Conservation (phyloP, 2,113 vertebrate species). For the Balaenoptera acutorostrata region DNA sequence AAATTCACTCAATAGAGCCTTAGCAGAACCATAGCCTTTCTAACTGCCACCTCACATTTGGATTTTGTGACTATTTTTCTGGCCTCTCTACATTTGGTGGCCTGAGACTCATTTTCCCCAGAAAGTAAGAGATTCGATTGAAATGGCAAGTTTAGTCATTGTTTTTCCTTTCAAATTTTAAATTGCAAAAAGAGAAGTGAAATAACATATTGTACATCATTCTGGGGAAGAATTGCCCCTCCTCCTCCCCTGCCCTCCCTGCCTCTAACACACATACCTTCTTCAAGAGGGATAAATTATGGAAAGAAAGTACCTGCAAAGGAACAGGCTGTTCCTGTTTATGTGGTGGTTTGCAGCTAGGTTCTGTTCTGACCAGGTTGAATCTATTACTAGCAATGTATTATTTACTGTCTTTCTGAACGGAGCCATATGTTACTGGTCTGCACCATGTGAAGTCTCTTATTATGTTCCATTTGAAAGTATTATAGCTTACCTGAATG, state of each 20-base stretch:
- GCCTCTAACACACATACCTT: not conserved
- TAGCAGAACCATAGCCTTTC: not conserved
- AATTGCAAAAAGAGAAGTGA: not conserved
- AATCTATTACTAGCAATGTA: slow-evolving; percentile 42
- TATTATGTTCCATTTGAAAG: slow-evolving; percentile 38
- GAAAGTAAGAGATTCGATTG: not conserved
- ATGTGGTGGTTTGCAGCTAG: not conserved
- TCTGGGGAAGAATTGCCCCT: not conserved
- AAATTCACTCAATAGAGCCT: not conserved
- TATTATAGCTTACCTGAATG: slow-evolving; percentile 10
- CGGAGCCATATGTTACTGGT: slow-evolving; percentile 42
- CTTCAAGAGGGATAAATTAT: slow-evolving; percentile 31
- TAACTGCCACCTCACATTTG: not conserved
- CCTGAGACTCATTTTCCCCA: not conserved
- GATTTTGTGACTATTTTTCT: not conserved
- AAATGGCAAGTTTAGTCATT: not conserved
- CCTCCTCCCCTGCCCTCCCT: not conserved
- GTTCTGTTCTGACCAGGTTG: slow-evolving; percentile 46
- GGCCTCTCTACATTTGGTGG: not conserved
- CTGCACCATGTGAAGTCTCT: not conserved
- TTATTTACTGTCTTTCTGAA: slow-evolving; percentile 57
- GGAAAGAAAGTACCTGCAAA: slow-evolving; percentile 40
- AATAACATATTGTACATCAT: not conserved
- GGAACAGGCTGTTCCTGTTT: slow-evolving; percentile 18
- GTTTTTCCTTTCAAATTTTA: not conserved